A percentile compares a stretch with the other conserved stretches of the same genome.
Evolutionary conservation across 2,888 invertebrate species (phyloP).

Genomic region (Isoperla grammatica): DNA sequence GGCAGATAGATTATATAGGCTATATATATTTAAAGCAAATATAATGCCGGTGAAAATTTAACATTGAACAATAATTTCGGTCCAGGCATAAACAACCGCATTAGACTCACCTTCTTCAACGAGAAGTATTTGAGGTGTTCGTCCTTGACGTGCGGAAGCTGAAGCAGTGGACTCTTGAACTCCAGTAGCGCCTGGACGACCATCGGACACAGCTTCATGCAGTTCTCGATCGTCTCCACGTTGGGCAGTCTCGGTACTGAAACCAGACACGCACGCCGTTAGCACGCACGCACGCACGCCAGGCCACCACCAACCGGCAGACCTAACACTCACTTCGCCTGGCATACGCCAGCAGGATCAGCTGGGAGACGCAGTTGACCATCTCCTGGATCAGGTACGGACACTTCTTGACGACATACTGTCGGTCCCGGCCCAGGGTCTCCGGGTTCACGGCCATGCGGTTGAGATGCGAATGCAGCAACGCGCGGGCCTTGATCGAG

Average conservation of each 20-base stretch:
- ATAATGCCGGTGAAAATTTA: too few relatives aligned
- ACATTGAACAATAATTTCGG: too few relatives aligned
- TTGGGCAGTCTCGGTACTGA: constrained; percentile 74
- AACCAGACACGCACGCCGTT: constrained; percentile 37
- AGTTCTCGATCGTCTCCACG: constrained; percentile 94
- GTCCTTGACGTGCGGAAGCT: constrained; percentile 88
- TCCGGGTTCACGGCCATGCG: constrained; percentile 70
- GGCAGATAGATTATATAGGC: too few relatives aligned
- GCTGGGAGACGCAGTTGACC: constrained; percentile 91
- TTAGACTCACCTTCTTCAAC: constrained; percentile 60
- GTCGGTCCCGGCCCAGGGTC: constrained; percentile 78
- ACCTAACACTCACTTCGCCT: constrained; percentile 65
- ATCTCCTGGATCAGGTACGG: constrained; percentile 96
- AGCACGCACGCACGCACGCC: background rate
- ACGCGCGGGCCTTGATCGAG: constrained; percentile 84
- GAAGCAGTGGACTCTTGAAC: constrained; percentile 86
- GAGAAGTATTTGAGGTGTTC: constrained; percentile 84
- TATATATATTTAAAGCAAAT: too few relatives aligned
- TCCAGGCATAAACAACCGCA: too few relatives aligned
- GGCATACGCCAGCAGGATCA: constrained; percentile 86
- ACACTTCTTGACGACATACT: constrained; percentile 80
- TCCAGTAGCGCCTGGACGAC: constrained; percentile 97
- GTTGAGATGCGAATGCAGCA: constrained; percentile 94
- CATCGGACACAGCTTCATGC: constrained; percentile 96
- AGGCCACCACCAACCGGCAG: too few relatives aligned